Evolutionary conservation across 2,888 invertebrate genomes (phyloP), one percentile per base, ranked within the genome.

Genomic region (Cheilosia pagana): DNA sequence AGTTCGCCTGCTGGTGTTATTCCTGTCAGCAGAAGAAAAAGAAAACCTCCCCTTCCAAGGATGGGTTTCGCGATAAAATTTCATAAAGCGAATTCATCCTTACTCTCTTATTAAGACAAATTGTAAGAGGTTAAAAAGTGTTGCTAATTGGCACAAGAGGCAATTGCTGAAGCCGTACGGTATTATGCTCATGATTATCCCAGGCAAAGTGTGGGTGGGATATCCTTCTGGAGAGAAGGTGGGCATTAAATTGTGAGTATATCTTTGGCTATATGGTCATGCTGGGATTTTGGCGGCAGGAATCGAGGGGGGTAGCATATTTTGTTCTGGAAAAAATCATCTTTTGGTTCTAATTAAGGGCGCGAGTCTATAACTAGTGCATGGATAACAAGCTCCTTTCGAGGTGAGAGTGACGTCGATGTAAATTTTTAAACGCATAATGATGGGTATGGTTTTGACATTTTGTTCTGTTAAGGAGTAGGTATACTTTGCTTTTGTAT

Each of bases 61-160:
- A 77, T 67, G 65, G 10, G 43, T 55, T 52, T 35, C 12, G 52
- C 72, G 68, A 74, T 83, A 59, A 25, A 78, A 78, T 74, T 83
- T 83, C 83, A 78, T 78, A 83, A 83, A 63, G 63, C 60, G 77
- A 28, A 57, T 68, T 52, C 81, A 70, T 74, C 72, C 78, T 70
- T 63, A 52, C 63, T 63, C 53, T 28, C 70, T 65, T 71, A 62
- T 76, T 71, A 76, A 71, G 23, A 68, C 39, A 63, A 81, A 81
- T 83, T 83, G 72, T 78, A 45, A 71, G 71, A 85, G 81, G 81
- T 85, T 85, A 85, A 81, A 85, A 75, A 85, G 75, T 85, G 81
- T 85, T 85, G 43, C 85, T 85, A 85, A 85, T 85, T 85, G 85
- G 81, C 35, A 53, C 85, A 85, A 85, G 85, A 52, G 19, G 70